Conservation (phyloP, 2,888 invertebrate genomes). For the Zygogramma bicolorata region DNA sequence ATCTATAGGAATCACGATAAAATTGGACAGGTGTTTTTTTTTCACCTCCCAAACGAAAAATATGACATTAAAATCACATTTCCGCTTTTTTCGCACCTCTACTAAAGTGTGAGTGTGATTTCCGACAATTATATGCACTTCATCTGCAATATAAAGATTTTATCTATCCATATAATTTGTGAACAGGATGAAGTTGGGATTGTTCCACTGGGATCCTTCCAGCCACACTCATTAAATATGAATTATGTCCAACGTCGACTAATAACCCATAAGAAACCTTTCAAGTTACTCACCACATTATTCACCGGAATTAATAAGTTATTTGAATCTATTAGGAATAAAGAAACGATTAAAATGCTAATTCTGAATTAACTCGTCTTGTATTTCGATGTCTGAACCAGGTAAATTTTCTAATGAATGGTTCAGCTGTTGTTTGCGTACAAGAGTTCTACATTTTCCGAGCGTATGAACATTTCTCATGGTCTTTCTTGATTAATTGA, state of each 20-base stretch:
- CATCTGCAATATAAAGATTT: not conserved
- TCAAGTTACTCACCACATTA: not conserved
- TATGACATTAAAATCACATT: not conserved
- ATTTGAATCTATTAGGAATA: slow-evolving; percentile 7
- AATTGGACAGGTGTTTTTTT: too few relatives aligned
- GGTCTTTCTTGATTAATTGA: not conserved
- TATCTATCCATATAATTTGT: not conserved
- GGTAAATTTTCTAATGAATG: slow-evolving; percentile 4
- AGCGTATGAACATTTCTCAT: not conserved
- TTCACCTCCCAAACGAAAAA: too few relatives aligned
- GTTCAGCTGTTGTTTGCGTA: not conserved
- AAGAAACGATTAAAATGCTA: slow-evolving; percentile 9
- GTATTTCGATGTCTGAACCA: not conserved
- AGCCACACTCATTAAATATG: slow-evolving; percentile 3
- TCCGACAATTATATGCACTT: not conserved
- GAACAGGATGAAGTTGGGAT: not conserved
- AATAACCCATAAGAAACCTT: not conserved
- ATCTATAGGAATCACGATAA: too few relatives aligned
- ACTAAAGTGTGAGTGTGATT: not conserved
- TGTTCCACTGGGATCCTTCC: not conserved
- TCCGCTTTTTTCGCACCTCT: not conserved
- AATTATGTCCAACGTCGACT: not conserved
- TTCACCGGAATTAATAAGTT: not conserved
- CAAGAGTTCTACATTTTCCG: not conserved
- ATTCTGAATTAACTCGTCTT: not conserved